These are phyloP conservation scores for Synergus umbraculus DNA, from an alignment of 2,888 invertebrate species.

Conservation along the genomic window DNA sequence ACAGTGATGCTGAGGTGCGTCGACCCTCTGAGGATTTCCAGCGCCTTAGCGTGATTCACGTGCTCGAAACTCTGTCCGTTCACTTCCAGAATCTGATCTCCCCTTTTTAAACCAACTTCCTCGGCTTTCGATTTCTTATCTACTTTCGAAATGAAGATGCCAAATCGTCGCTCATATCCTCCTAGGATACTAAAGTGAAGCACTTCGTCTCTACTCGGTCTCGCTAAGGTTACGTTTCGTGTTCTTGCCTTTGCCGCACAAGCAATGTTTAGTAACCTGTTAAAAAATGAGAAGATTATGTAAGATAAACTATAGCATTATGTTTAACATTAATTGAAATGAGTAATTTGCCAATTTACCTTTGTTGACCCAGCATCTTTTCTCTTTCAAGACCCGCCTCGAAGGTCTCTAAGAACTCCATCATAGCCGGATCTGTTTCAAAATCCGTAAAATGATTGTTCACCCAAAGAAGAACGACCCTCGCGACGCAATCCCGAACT, in stretches of 20 bases:
- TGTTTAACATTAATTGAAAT: too few relatives aligned
- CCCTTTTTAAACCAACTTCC: conserved; percentile 96
- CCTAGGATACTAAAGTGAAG: conserved; percentile 96
- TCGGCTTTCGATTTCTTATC: conserved; percentile 96
- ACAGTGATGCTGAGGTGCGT: conserved; percentile 98
- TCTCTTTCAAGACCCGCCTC: conserved; percentile 90
- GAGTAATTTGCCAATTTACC: conserved; percentile 67
- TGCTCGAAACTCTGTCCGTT: conserved; percentile 98
- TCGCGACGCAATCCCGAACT: conserved; percentile 91
- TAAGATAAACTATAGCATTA: background rate
- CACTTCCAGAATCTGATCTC: conserved; percentile 98
- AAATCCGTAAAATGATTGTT: conserved; percentile 99
- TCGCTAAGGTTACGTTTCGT: conserved; percentile 92
- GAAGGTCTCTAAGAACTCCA: conserved; percentile 96
- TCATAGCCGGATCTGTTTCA: conserved; percentile 97
- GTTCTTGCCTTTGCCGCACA: conserved; percentile 98
- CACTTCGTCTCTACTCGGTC: conserved; percentile 95
- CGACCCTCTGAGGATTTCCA: conserved; percentile 94
- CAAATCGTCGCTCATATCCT: conserved; percentile 94
- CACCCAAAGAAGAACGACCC: conserved; percentile 98
- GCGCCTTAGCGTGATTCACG: conserved; percentile 92
- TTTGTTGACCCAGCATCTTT: conserved; percentile 90
- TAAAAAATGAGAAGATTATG: conserved; percentile 48
- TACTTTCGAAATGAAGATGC: conserved; percentile 96
- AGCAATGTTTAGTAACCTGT: conserved; percentile 92